Percentiles rank a stretch among this genome's conserved stretches.
Conservation (phyloP, 2,888 invertebrate species). For the Megastigmus dorsalis region DNA sequence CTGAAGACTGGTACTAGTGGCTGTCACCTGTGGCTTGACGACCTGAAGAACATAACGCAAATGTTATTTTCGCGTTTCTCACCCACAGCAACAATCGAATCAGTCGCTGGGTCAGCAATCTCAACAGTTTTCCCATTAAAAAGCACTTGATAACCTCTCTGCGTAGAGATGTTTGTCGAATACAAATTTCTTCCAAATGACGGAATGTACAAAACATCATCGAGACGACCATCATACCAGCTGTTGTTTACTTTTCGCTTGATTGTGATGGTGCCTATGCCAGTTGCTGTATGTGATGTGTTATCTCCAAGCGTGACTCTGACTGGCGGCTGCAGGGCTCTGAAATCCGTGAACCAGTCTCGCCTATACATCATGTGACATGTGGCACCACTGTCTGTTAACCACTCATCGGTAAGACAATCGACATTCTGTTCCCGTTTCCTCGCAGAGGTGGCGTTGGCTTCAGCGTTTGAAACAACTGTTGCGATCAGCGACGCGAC, state of each 20-base stretch:
- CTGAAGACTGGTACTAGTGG: neutral
- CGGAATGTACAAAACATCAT: conserved; percentile 58
- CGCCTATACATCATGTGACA: neutral
- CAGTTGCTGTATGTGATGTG: conserved; percentile 30
- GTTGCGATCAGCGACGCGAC: neutral
- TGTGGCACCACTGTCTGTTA: neutral
- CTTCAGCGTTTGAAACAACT: neutral
- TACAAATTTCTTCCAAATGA: conserved; percentile 56
- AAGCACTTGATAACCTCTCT: neutral
- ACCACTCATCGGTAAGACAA: neutral
- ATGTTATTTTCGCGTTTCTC: neutral
- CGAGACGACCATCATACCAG: conserved; percentile 45
- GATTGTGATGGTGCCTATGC: conserved; percentile 44
- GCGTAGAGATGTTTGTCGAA: conserved; percentile 31
- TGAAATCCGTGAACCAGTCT: conserved; percentile 53
- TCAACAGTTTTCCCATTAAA: neutral
- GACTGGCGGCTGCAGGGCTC: conserved; percentile 19
- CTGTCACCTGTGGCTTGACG: neutral
- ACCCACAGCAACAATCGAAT: neutral
- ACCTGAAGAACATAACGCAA: neutral
- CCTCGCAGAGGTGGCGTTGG: neutral
- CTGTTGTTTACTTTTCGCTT: conserved; percentile 44
- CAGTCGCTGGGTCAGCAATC: neutral
- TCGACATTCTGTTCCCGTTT: neutral
- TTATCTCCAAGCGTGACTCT: conserved; percentile 49